Evolutionary conservation across 2,888 invertebrate genomes (phyloP), one percentile per base, ranked within the genome.

Genomic region (Spialia ferax): DNA sequence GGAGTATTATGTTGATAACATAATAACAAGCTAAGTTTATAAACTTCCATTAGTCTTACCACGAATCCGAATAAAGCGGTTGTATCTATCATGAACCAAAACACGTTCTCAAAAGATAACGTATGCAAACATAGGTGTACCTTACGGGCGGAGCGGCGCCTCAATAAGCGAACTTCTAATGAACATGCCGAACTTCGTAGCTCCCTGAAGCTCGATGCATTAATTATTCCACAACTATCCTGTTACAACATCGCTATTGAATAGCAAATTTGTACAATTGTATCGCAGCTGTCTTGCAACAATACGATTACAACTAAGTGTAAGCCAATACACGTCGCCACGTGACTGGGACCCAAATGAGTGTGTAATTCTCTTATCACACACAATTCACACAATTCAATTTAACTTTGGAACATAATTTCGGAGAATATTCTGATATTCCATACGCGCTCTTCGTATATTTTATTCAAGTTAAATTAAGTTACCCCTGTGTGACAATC

Each of bases 141-240:
- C 45, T 48, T 20, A 20, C 18, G n/a, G n/a, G n/a, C n/a, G n/a
- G n/a, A n/a, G n/a, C 45, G 45, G 45, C 3, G 29, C 18, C 32
- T 32, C 55, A 18, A 18, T 32, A 55, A 55, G 54, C 55, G 18
- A 55, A 55, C 32, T 55, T 55, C 18, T 55, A 55, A 55, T 55
- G 55, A 55, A 55, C 55, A 26, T 6, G 11, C 29, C 55, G 20
- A 48, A 48, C 48, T 48, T 20, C 11, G 48, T 20, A 11, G 20
- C 29, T 18, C 55, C 18, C 55, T 11, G 4, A 32, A 18, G 26
- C 56, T 48, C 23, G 48, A 48, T 48, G 48, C 64, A 64, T 64
- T 57, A 64, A 64, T 64, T 64, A 64, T 64, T 64, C 57, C 48
- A 7, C 32, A 64, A 50, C 64, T 64, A 64, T 64, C 48, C 23